Percentiles rank a stretch among this genome's conserved stretches.
Evolutionary conservation across 2,888 invertebrate species (phyloP).

Genomic region (Tethea ocularis): DNA sequence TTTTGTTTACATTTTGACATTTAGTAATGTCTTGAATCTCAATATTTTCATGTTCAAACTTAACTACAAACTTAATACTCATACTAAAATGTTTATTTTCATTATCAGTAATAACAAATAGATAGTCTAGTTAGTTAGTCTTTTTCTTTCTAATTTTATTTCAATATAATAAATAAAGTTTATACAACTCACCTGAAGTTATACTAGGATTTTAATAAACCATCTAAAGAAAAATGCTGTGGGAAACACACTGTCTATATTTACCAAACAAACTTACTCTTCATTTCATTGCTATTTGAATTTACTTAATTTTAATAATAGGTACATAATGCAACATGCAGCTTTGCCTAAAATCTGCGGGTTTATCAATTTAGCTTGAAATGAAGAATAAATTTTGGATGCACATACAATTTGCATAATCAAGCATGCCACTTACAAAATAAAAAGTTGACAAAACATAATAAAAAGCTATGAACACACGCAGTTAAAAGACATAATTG

Average conservation of each 20-base stretch:
- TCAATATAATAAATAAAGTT: conserved; percentile 8
- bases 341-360: conserved; percentile 2
- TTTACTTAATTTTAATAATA: not conserved
- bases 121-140: no score
- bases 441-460: conserved; percentile 28
- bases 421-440: conserved; percentile 25
- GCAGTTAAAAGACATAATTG: conserved; percentile 31
- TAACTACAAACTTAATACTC: no score
- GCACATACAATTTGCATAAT: conserved; percentile 11
- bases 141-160: conserved; percentile 1
- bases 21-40: no score
- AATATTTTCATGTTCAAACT: no score
- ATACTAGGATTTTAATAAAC: not conserved
- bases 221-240: not conserved
- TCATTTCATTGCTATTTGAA: conserved; percentile 12
- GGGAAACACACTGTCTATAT: not conserved
- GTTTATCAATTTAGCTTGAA: conserved; percentile 10
- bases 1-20: no score
- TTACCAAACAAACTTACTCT: conserved; percentile 7
- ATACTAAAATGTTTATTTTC: no score
- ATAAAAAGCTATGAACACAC: conserved; percentile 77
- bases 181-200: conserved; percentile 5
- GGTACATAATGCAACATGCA: not conserved
- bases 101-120: no score
- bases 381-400: conserved; percentile 17